phyloP scores from a whole-genome alignment of 2,888 invertebrate species.

The Nomada flava region DNA sequence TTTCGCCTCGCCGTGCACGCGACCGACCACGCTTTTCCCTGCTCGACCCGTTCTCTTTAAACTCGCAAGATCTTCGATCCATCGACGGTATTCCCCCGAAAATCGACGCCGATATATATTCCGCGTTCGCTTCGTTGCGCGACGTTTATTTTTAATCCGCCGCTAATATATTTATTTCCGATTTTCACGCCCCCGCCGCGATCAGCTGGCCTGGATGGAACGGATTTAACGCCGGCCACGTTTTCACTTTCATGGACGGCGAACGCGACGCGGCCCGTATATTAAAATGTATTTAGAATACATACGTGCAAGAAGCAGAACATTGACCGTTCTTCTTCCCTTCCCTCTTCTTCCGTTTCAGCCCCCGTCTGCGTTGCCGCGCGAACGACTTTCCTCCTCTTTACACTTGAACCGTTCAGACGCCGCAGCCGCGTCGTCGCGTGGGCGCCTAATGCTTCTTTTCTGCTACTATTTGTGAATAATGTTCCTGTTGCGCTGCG shows the following conservation, averaged over 20 bases:
- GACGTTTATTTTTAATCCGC: conserved; percentile 38
- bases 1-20: not conserved
- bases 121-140: not conserved
- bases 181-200: conserved; percentile 16
- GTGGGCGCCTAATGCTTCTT: conserved; percentile 43
- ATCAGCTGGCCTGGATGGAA: conserved; percentile 39
- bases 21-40: not conserved
- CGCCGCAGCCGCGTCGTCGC: conserved; percentile 7
- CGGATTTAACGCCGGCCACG: conserved; percentile 26
- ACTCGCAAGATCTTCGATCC: not conserved
- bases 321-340: conserved; percentile 61
- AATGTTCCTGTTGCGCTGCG: conserved; percentile 19
- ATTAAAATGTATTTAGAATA: conserved; percentile 66
- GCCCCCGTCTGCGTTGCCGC: conserved; percentile 16
- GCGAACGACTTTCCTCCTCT: conserved; percentile 21
- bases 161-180: conserved; percentile 29
- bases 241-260: conserved; percentile 32
- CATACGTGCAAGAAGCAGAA: conserved; percentile 58
- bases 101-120: conserved; percentile 6
- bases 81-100: not conserved
- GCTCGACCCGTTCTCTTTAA: not conserved
- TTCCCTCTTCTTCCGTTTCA: conserved; percentile 14
- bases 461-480: conserved; percentile 48
- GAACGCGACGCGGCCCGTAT: conserved; percentile 34
- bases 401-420: conserved; percentile 40